These are phyloP conservation scores for Phortica magna DNA, from an alignment of 2,888 invertebrate genomes.

Conservation along the genomic window DNA sequence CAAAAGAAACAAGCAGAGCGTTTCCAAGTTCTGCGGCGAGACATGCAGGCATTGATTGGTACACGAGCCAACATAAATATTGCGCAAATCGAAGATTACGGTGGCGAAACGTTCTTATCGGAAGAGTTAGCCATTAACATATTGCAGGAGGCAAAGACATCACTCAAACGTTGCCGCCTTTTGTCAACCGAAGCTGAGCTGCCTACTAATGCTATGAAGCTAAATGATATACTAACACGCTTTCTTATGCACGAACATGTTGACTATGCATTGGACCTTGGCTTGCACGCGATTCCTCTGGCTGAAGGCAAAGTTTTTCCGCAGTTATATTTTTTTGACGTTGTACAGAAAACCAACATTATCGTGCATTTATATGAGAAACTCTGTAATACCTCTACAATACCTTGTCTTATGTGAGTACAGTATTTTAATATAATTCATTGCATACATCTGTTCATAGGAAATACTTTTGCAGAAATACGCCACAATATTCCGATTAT, in stretches of 20 bases:
- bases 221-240: slow-evolving; percentile 91
- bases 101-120: slow-evolving; percentile 97
- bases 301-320: slow-evolving; percentile 93
- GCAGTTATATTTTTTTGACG: slow-evolving; percentile 94
- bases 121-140: slow-evolving; percentile 95
- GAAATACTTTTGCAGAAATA: slow-evolving; percentile 82
- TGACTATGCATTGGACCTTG: slow-evolving; percentile 97
- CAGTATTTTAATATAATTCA: slow-evolving; percentile 54
- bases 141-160: slow-evolving; percentile 92
- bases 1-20: slow-evolving; percentile 95
- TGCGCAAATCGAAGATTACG: slow-evolving; percentile 96
- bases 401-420: slow-evolving; percentile 91
- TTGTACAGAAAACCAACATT: slow-evolving; percentile 94
- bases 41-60: slow-evolving; percentile 95
- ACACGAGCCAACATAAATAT: slow-evolving; percentile 95
- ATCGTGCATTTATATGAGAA: slow-evolving; percentile 96
- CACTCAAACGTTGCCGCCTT: slow-evolving; percentile 91
- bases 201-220: slow-evolving; percentile 86
- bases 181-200: slow-evolving; percentile 89
- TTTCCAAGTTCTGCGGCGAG: slow-evolving; percentile 94
- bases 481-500: slow-evolving; percentile 93
- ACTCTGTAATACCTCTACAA: slow-evolving; percentile 91
- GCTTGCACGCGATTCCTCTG: slow-evolving; percentile 91
- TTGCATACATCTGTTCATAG: slow-evolving; percentile 30
- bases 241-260: slow-evolving; percentile 94